Percentiles rank a stretch among this genome's conserved stretches.
These are phyloP conservation scores for Chloebia gouldiae DNA, from an alignment of 2,113 vertebrate genomes.

Conservation along the genomic window DNA sequence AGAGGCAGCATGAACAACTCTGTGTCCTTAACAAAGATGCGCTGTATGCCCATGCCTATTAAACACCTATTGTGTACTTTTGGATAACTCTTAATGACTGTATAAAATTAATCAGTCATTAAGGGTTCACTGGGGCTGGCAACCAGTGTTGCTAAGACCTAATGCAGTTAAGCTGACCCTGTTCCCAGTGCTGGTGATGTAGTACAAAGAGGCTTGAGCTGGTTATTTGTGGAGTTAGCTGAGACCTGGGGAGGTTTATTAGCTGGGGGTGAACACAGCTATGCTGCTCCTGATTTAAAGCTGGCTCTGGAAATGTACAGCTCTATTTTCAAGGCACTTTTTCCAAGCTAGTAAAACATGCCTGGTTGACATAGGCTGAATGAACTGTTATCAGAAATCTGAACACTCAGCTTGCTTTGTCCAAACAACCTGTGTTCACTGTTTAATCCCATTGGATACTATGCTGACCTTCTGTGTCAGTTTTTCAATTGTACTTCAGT, in stretches of 20 bases:
- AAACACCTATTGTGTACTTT: neutral
- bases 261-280: neutral
- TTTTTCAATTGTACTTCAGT: neutral
- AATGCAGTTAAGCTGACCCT: conserved; percentile 16
- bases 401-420: neutral
- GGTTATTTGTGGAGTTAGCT: conserved; percentile 30
- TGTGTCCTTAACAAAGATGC: neutral
- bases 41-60: neutral
- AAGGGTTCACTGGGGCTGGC: neutral
- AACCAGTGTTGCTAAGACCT: neutral
- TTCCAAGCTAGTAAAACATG: neutral
- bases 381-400: neutral
- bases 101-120: neutral
- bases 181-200: neutral
- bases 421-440: neutral
- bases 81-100: neutral
- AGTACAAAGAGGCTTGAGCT: conserved; percentile 25
- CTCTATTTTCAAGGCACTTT: neutral
- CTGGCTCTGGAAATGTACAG: neutral
- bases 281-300: neutral
- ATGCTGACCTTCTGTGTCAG: neutral
- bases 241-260: neutral
- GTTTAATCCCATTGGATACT: neutral
- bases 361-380: neutral
- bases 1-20: neutral